Base-by-base conservation (phyloP, 2,113 vertebrate species). In the Hipposideros armiger region DNA sequence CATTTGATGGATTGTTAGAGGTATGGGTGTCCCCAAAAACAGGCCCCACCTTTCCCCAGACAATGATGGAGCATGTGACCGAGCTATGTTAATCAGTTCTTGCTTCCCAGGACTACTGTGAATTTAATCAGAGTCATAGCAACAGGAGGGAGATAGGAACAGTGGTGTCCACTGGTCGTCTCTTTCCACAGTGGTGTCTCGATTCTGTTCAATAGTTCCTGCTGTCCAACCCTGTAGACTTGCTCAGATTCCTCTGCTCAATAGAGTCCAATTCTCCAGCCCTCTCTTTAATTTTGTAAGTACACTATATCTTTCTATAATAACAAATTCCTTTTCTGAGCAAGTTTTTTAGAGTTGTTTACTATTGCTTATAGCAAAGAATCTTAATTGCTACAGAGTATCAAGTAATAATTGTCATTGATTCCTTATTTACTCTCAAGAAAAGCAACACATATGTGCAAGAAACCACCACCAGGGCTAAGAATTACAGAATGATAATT, bases 391-490 rank as follows among this genome's bases (percentile, higher is more conserved):
- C 32, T 74, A 67, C 1, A 77, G 19, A 89, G 36, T 91, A 42
- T 62, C 6, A 91, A 45, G 50, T 67, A 19, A 62, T 77, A 83
- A 96, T 74, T 96, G 24, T 70, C 94, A 81, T 81, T 5, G 14
- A 78, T 8, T 91, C 24, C 28, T 69, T 69, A 90, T 36, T 60
- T 94, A 82, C 76, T 94, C 96, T 32, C 66, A 76, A 94, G 78
- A 93, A 78, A 47, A 95, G 70, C 91, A 87, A 87, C 20, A 32
- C 1, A 62, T 15, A 50, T 30, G 10, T 40, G 0, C 22, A 77
- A 8, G 28, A 81, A 96, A 97, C 87, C 60, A 83, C 72, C 2
- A 95, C 42, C 19, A 1, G 80, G 52, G 67, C 22, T 17, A 91
- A 87, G 91, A 91, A 9, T 22, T 81, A 89, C 17, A 66, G 82